Conservation (phyloP, 2,888 invertebrate genomes). For the Spisula subtruncata region DNA sequence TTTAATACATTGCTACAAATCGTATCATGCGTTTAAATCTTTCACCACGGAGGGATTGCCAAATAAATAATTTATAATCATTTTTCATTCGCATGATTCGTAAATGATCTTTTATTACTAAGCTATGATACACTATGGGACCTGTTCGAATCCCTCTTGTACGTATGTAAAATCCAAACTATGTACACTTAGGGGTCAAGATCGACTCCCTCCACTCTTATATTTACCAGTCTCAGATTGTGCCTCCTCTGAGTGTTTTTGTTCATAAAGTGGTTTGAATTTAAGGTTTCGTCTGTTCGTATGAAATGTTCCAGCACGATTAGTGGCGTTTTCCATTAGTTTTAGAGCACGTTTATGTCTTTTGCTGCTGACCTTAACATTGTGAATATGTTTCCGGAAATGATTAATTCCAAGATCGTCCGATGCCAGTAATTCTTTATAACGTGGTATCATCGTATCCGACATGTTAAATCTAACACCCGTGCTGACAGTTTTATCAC, state of each 20-base stretch:
- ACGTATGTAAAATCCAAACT: not conserved
- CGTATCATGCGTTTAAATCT: too few relatives aligned
- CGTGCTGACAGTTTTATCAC: not conserved
- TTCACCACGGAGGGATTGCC: not conserved
- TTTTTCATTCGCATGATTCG: not conserved
- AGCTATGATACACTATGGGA: not conserved
- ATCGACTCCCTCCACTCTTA: not conserved
- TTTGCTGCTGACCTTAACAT: constrained; percentile 56
- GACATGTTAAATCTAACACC: not conserved
- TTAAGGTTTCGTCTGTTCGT: constrained; percentile 13
- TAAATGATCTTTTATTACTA: not conserved
- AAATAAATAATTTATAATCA: not conserved
- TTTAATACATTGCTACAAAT: too few relatives aligned
- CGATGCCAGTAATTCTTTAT: constrained; percentile 49
- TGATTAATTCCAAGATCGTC: constrained; percentile 64
- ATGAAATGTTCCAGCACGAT: not conserved
- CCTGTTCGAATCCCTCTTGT: too few relatives aligned
- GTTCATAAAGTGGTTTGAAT: constrained; percentile 62
- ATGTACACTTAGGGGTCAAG: not conserved
- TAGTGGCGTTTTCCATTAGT: not conserved
- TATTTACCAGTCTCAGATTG: not conserved
- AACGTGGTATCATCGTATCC: constrained; percentile 8
- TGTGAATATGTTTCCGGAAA: constrained; percentile 62
- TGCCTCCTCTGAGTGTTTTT: constrained; percentile 15
- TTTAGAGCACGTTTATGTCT: constrained; percentile 27